Evolutionary conservation across 2,797 vertebrate genomes (phyloP).

Genomic region (Pterois miles): DNA sequence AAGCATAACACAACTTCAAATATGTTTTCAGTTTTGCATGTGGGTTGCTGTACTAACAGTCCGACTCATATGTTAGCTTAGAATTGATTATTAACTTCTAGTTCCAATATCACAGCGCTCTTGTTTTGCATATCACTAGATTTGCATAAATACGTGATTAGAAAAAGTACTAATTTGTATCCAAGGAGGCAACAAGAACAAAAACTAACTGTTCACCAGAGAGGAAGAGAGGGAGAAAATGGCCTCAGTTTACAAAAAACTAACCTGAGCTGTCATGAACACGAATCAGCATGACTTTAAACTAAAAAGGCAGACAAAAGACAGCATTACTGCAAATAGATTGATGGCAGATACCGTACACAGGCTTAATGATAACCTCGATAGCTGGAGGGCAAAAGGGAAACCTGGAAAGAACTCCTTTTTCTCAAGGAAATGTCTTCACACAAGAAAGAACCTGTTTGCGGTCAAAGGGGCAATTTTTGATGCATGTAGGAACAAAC

Average conservation of each 20-base stretch:
- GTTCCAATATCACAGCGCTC: neutral
- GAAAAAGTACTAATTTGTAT: slow-evolving; percentile 1
- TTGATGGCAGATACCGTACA: neutral
- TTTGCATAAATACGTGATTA: slow-evolving; percentile 24
- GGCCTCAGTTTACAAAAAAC: neutral
- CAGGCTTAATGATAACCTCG: neutral
- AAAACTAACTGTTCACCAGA: neutral
- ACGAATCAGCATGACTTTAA: slow-evolving; percentile 7
- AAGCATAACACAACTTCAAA: neutral
- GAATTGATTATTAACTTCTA: slow-evolving; percentile 9
- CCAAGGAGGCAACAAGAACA: neutral
- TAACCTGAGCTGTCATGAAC: neutral
- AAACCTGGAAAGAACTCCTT: neutral
- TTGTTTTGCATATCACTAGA: neutral
- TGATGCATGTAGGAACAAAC: neutral
- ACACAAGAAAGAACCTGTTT: slow-evolving; percentile 9
- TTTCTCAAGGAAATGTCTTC: neutral
- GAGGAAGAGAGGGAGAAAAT: neutral
- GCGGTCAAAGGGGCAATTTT: neutral
- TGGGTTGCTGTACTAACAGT: neutral
- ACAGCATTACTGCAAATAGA: neutral
- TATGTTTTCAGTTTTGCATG: too few relatives aligned
- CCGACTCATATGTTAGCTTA: neutral
- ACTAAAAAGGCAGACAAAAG: neutral
- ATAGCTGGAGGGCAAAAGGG: neutral